Percentiles rank a stretch among this genome's conserved stretches.
Conservation (phyloP, 2,797 vertebrate species). For the Spinus pinus region DNA sequence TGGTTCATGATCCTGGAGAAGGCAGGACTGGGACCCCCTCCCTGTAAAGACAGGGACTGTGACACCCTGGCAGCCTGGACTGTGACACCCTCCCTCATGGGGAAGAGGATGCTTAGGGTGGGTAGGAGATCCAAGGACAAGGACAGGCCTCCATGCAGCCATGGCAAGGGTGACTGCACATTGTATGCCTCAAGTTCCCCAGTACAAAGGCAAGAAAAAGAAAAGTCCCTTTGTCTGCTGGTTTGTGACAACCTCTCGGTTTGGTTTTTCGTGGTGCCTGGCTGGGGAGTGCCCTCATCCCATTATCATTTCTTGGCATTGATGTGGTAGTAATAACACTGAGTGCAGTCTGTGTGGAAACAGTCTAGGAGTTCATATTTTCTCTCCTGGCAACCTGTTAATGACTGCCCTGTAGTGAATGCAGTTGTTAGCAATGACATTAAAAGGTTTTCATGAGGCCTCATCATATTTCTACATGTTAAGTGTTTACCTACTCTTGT, state of each 20-base stretch:
- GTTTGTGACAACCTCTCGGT: background rate
- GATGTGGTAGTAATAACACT: background rate
- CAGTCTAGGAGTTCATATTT: background rate
- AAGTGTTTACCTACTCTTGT: background rate
- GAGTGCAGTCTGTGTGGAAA: background rate
- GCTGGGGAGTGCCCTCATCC: background rate
- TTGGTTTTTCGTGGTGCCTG: fast-evolving
- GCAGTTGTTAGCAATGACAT: background rate
- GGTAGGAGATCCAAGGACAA: fast-evolving
- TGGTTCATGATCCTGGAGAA: background rate
- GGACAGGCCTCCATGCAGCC: background rate
- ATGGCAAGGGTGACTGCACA: too few relatives aligned
- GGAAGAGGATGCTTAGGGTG: background rate
- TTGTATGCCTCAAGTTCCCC: background rate
- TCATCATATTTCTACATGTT: background rate
- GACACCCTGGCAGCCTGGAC: background rate
- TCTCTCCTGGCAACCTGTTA: constrained; percentile 50
- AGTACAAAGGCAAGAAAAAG: background rate
- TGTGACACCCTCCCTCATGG: fast-evolving
- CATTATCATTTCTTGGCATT: background rate
- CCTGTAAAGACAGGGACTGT: background rate
- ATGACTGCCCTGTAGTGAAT: background rate
- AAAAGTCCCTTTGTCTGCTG: background rate
- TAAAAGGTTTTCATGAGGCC: constrained; percentile 2
- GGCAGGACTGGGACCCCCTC: background rate